phyloP scores from a whole-genome alignment of 2,797 vertebrate genomes.

The Pitangus sulphuratus region DNA sequence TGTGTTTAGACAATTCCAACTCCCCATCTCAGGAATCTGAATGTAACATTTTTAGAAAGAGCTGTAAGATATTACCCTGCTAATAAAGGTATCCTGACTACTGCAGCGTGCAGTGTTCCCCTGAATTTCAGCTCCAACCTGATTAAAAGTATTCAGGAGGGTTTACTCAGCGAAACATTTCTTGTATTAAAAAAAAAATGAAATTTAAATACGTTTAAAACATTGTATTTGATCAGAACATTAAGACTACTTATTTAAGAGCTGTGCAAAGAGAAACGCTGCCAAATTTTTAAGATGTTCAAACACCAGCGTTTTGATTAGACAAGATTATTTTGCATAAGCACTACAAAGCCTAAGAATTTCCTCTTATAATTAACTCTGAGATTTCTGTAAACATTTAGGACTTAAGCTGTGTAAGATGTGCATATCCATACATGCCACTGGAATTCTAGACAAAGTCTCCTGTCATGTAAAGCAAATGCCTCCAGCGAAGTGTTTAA shows the following conservation, averaged over 20 bases:
- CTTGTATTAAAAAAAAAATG: not conserved
- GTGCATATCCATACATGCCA: not conserved
- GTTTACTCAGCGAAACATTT: not conserved
- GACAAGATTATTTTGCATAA: constrained; percentile 11
- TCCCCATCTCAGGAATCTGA: not conserved
- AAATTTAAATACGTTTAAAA: not conserved
- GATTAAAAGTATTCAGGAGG: not conserved
- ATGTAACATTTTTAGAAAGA: not conserved
- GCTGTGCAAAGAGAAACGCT: not conserved
- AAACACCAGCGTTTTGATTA: not conserved
- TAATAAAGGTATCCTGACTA: not conserved
- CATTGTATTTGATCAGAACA: not conserved
- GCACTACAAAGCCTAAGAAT: not conserved
- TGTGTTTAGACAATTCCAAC: not conserved
- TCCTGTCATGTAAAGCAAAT: not conserved
- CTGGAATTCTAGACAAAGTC: not conserved
- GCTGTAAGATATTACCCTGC: rapidly evolving
- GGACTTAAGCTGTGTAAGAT: not conserved
- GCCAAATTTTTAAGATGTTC: not conserved
- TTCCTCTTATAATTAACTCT: not conserved
- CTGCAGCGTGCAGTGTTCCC: not conserved
- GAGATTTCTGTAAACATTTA: not conserved
- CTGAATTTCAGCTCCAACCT: not conserved
- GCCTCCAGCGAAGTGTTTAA: not conserved
- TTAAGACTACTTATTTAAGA: not conserved